Evolutionary conservation across 1,140 invertebrate genomes (phyloP).

Genomic region (Parapsyche elsis): DNA sequence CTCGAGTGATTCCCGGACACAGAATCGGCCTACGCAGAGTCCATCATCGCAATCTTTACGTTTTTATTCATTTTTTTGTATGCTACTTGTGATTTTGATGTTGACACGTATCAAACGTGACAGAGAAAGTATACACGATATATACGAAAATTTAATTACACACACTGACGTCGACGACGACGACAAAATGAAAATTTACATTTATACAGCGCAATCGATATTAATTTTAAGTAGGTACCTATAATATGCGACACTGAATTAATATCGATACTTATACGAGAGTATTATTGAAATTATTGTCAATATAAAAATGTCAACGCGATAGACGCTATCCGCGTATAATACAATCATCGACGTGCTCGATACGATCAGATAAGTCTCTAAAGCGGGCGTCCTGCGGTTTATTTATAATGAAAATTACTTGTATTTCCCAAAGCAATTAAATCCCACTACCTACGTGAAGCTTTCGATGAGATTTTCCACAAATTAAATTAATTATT

Average conservation of each 20-base stretch:
- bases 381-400: neutral
- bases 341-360: constrained; percentile 12
- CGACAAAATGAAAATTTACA: too few relatives aligned
- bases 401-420: too few relatives aligned
- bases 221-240: too few relatives aligned
- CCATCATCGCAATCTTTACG: constrained; percentile 16
- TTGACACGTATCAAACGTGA: constrained; percentile 23
- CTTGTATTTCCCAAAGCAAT: neutral
- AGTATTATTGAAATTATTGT: neutral
- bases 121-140: constrained; percentile 15
- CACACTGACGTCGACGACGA: neutral
- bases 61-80: constrained; percentile 9
- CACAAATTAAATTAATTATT: neutral
- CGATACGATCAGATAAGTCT: neutral
- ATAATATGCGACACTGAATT: neutral
- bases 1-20: constrained; percentile 44
- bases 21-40: constrained; percentile 23
- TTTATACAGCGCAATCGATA: too few relatives aligned
- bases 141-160: neutral
- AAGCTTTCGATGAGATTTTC: neutral
- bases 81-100: neutral
- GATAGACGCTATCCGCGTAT: neutral
- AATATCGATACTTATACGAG: neutral
- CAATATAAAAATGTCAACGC: neutral
- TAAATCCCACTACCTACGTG: neutral